Evolutionary conservation across 2,888 invertebrate species (phyloP).

Genomic region (Epiblema foenella): DNA sequence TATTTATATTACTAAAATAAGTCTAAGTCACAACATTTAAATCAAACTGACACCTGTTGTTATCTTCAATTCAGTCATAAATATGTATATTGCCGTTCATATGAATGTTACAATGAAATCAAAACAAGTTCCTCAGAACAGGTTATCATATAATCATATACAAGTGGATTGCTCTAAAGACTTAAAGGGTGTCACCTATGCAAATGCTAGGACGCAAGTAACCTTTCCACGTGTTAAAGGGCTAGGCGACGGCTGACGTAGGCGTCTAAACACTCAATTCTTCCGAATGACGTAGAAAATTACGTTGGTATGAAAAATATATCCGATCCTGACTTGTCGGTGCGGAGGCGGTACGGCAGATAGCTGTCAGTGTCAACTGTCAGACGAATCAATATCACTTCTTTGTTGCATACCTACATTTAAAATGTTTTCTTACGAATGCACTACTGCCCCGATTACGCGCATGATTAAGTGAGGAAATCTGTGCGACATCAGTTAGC

Average conservation of each 20-base stretch:
- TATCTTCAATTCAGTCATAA: slow-evolving; percentile 1
- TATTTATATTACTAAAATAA: not conserved
- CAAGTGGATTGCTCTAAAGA: not conserved
- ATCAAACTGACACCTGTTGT: not conserved
- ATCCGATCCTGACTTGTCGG: no score
- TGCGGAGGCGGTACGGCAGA: no score
- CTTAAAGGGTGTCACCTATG: slow-evolving; percentile 14
- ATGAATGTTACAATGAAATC: slow-evolving; percentile 22
- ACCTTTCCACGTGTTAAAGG: slow-evolving; percentile 38
- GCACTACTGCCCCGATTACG: no score
- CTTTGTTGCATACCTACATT: no score
- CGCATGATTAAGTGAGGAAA: no score
- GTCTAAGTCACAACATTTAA: not conserved
- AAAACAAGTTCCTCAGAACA: slow-evolving; percentile 20
- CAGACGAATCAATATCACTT: not conserved
- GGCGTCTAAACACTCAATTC: slow-evolving; percentile 3
- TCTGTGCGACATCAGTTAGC: no score
- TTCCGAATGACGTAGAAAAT: not conserved
- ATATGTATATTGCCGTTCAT: slow-evolving; percentile 10
- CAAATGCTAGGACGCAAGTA: slow-evolving; percentile 34
- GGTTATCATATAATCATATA: slow-evolving; percentile 6
- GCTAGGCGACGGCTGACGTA: slow-evolving; percentile 17
- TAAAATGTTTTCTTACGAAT: no score
- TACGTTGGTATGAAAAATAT: no score
- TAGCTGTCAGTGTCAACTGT: no score